These are phyloP conservation scores for Epirrhoe alternata DNA, from an alignment of 2,888 invertebrate species.

Conservation along the genomic window DNA sequence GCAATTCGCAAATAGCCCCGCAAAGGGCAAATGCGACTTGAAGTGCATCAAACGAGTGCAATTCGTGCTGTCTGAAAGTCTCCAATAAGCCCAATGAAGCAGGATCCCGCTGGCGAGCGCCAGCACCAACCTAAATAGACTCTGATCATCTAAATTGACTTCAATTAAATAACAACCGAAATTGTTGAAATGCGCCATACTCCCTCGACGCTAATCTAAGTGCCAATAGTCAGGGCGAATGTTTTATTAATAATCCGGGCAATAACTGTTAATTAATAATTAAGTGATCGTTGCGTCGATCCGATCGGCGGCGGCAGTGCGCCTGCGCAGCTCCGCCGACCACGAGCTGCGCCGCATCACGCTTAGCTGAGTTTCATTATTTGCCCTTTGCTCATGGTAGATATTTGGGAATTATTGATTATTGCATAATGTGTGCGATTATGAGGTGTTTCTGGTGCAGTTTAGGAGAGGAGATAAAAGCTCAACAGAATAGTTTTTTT, in stretches of 20 bases:
- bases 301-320: slow-evolving; percentile 69
- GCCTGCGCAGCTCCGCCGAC: slow-evolving; percentile 50
- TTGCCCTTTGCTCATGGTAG: neutral
- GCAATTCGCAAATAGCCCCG: slow-evolving; percentile 54
- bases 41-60: slow-evolving; percentile 83
- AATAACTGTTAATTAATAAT: slow-evolving; percentile 83
- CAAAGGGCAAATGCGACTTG: slow-evolving; percentile 72
- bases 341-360: slow-evolving; percentile 35
- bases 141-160: slow-evolving; percentile 86
- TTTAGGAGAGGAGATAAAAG: neutral
- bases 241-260: slow-evolving; percentile 82
- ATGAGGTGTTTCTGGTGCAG: slow-evolving; percentile 1
- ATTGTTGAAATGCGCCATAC: slow-evolving; percentile 86
- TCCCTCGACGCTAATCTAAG: slow-evolving; percentile 84
- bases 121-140: slow-evolving; percentile 86
- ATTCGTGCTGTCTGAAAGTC: slow-evolving; percentile 85
- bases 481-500: neutral
- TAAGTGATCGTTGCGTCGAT: slow-evolving; percentile 70
- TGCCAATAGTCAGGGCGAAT: slow-evolving; percentile 84
- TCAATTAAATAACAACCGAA: slow-evolving; percentile 86
- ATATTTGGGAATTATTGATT: neutral
- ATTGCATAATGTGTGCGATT: neutral
- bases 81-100: slow-evolving; percentile 86
- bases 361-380: slow-evolving; percentile 15
- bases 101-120: slow-evolving; percentile 83